These are phyloP conservation scores for Parotia lawesii DNA, from an alignment of 2,113 vertebrate species.

Conservation along the genomic window DNA sequence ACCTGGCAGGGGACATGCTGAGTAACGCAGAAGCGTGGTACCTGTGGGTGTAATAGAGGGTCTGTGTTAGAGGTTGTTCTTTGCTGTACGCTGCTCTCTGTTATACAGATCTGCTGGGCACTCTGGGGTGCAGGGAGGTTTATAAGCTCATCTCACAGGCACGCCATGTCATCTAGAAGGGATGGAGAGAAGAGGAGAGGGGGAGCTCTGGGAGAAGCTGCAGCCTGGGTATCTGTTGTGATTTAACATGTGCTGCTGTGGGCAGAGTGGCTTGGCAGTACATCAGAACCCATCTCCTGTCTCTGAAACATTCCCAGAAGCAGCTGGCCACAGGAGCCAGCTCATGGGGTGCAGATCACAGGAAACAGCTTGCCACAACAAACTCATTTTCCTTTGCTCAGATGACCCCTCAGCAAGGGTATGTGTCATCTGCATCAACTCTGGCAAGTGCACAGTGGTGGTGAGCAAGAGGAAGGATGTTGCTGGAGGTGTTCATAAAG, in stretches of 20 bases:
- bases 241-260: not conserved
- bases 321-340: constrained; percentile 7
- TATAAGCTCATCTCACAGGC: not conserved
- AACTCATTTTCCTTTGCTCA: not conserved
- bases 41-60: not conserved
- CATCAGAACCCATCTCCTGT: not conserved
- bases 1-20: not conserved
- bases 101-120: not conserved
- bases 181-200: not conserved
- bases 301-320: constrained; percentile 24
- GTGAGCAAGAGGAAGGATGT: not conserved
- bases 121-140: not conserved
- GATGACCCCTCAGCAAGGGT: not conserved
- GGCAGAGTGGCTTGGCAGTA: constrained; percentile 17
- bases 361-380: constrained; percentile 16
- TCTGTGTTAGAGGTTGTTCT: not conserved
- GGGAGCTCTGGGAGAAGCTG: not conserved
- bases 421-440: not conserved
- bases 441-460: not conserved
- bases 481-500: not conserved
- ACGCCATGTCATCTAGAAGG: not conserved
- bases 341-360: not conserved
- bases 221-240: not conserved
- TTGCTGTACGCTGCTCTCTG: fast-evolving
- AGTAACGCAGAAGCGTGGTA: not conserved